Conservation (phyloP, 2,797 vertebrate genomes). For the Thripadectes ignobilis region DNA sequence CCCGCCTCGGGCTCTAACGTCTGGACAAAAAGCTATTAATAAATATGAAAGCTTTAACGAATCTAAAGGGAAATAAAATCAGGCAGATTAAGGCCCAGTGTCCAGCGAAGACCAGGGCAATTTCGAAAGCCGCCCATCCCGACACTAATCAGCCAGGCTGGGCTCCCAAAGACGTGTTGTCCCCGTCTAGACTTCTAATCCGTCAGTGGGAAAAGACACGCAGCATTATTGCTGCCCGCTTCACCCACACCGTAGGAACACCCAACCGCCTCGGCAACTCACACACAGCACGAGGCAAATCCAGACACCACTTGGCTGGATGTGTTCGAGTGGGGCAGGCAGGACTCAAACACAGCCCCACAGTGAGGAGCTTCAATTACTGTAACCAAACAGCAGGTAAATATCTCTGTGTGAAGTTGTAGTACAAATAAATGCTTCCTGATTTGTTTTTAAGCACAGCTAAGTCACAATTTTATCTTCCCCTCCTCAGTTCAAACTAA, state of each 20-base stretch:
- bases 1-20: not conserved
- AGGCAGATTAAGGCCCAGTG: slow-evolving; percentile 46
- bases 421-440: slow-evolving; percentile 1
- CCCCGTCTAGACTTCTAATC: slow-evolving; percentile 68
- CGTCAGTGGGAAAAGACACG: slow-evolving; percentile 36
- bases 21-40: slow-evolving; percentile 64
- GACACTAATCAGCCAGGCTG: slow-evolving; percentile 52
- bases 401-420: not conserved
- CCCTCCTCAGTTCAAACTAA: not conserved
- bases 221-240: slow-evolving; percentile 41
- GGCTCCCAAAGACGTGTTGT: slow-evolving; percentile 28
- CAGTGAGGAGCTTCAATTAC: not conserved
- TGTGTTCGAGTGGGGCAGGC: not conserved
- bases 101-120: not conserved
- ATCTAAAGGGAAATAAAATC: slow-evolving; percentile 39
- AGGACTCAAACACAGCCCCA: not conserved
- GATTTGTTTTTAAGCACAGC: not conserved
- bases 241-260: slow-evolving; percentile 29
- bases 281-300: not conserved
- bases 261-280: slow-evolving; percentile 10
- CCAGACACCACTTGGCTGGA: not conserved
- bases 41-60: slow-evolving; percentile 57
- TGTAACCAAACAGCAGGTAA: not conserved
- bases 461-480: not conserved
- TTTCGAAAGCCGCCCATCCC: not conserved